These are phyloP conservation scores for Delphinus delphis DNA, from an alignment of 2,113 vertebrate genomes.

Conservation along the genomic window DNA sequence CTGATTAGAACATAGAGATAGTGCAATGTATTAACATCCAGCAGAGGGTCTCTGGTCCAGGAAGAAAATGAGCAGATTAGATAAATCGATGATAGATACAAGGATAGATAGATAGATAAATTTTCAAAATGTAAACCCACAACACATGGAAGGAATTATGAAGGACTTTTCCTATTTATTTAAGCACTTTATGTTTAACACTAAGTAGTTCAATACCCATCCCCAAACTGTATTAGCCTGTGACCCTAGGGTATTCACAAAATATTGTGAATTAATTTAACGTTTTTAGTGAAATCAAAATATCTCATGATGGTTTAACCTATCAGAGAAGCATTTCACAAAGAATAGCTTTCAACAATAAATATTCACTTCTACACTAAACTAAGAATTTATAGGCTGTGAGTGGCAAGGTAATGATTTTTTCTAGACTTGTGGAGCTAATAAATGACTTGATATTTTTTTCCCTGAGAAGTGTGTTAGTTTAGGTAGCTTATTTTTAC, in stretches of 20 bases:
- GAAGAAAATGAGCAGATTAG: neutral
- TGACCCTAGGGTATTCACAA: conserved; percentile 49
- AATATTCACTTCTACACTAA: neutral
- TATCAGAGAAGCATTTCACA: neutral
- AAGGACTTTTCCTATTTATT: neutral
- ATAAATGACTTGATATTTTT: conserved; percentile 25
- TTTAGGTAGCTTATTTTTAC: neutral
- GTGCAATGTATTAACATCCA: neutral
- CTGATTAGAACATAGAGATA: neutral
- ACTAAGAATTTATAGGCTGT: conserved; percentile 5
- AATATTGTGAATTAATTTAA: neutral
- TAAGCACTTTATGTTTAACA: neutral
- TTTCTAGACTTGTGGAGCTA: neutral
- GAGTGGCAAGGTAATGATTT: neutral
- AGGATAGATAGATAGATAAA: neutral
- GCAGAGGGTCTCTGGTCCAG: neutral
- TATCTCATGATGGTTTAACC: neutral
- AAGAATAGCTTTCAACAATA: neutral
- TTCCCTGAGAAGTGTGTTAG: neutral
- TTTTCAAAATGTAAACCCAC: neutral
- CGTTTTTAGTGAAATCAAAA: neutral
- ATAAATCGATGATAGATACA: neutral
- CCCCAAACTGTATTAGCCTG: neutral
- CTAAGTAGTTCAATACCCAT: neutral
- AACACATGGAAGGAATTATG: neutral